Conservation (phyloP, 2,797 vertebrate species). For the Thunnus albacares region DNA sequence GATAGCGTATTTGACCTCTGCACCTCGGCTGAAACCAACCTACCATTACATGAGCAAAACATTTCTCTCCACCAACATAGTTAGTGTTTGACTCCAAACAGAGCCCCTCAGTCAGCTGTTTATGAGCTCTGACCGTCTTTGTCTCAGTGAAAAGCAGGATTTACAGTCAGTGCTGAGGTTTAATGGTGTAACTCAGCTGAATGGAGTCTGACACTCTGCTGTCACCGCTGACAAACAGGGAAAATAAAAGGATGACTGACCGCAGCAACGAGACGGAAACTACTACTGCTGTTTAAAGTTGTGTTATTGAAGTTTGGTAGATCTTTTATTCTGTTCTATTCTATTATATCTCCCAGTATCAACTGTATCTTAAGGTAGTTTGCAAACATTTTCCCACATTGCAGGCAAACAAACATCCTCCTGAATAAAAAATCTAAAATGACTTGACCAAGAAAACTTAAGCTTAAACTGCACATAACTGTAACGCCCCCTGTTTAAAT, state of each 20-base stretch:
- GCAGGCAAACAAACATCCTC: too few species aligned
- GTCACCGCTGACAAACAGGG: conserved; percentile 16
- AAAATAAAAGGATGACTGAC: conserved; percentile 18
- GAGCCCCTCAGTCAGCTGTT: conserved; percentile 57
- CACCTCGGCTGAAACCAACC: neutral
- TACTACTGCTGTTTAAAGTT: neutral
- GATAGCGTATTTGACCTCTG: neutral
- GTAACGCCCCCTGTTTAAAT: too few species aligned
- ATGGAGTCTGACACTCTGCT: conserved; percentile 30
- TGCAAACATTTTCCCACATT: too few species aligned
- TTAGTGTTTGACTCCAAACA: neutral
- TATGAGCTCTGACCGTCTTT: conserved; percentile 34
- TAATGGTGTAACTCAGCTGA: conserved; percentile 21
- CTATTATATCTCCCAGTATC: neutral
- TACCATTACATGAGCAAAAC: neutral
- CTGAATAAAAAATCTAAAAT: too few species aligned
- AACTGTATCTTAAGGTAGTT: too few species aligned
- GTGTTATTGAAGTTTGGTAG: neutral
- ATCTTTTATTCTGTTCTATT: neutral
- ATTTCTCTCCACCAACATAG: neutral
- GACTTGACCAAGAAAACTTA: too few species aligned
- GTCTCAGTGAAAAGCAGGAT: conserved; percentile 57
- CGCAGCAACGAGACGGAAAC: neutral
- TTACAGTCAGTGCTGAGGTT: conserved; percentile 53
- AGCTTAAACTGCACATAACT: too few species aligned